Conservation (phyloP, 2,113 vertebrate genomes). For the Campylomormyrus tamandua region DNA sequence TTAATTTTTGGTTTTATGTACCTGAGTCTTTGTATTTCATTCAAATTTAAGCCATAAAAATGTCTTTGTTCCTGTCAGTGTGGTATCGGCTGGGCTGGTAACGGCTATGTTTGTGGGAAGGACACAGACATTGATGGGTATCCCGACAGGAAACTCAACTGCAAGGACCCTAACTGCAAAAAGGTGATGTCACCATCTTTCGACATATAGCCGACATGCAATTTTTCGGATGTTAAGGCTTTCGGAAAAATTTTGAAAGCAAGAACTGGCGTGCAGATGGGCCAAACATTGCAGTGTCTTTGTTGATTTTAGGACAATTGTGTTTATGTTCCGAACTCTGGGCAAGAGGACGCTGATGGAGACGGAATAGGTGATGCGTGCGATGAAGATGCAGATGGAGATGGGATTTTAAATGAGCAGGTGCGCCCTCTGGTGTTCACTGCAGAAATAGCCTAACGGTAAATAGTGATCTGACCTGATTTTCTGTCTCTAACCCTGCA, state of each 20-base stretch:
- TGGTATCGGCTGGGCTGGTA: conserved; percentile 87
- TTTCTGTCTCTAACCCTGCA: conserved; percentile 37
- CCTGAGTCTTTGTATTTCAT: not conserved
- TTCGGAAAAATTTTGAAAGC: not conserved
- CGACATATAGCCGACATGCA: not conserved
- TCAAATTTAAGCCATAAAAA: not conserved
- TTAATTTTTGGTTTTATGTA: not conserved
- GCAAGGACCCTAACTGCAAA: conserved; percentile 72
- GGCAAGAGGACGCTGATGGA: conserved; percentile 88
- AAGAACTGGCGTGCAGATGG: not conserved
- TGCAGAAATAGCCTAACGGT: not conserved
- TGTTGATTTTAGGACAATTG: conserved; percentile 81
- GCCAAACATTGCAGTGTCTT: not conserved
- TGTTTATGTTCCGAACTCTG: conserved; percentile 87
- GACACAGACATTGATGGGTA: conserved; percentile 94
- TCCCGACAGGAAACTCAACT: conserved; percentile 72
- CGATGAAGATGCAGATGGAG: conserved; percentile 86
- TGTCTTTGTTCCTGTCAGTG: conserved; percentile 61
- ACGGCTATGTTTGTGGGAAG: conserved; percentile 84
- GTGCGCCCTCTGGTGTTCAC: conserved; percentile 42
- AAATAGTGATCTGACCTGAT: not conserved
- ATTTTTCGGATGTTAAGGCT: not conserved
- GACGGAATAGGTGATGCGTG: conserved; percentile 84
- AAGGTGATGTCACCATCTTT: conserved; percentile 58
- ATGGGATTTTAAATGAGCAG: conserved; percentile 79